phyloP scores from a whole-genome alignment of 1,140 invertebrate species.

The Reticulitermes speratus region DNA sequence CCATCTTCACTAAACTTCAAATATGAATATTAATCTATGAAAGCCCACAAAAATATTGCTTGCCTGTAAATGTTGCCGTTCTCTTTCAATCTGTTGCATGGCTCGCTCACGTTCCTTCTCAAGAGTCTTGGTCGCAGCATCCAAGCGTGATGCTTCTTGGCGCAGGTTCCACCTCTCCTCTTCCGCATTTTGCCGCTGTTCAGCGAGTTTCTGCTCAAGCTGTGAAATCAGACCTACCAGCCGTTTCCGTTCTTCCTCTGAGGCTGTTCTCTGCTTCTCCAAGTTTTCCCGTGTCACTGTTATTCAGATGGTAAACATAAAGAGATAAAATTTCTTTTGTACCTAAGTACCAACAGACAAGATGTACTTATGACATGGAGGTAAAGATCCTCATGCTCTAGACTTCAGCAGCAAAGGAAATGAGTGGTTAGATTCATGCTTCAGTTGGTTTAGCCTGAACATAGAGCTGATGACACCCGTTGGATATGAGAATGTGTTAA shows the following conservation, averaged over 20 bases:
- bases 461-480: too few relatives aligned
- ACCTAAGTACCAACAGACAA: too few relatives aligned
- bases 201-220: slow-evolving; percentile 18
- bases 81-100: not conserved
- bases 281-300: not conserved
- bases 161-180: slow-evolving; percentile 15
- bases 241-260: slow-evolving; percentile 11
- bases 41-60: not conserved
- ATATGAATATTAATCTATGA: too few relatives aligned
- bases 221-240: slow-evolving; percentile 5
- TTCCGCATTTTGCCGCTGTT: not conserved
- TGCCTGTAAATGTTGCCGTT: slow-evolving; percentile 14
- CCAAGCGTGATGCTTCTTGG: slow-evolving; percentile 8
- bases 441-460: too few relatives aligned
- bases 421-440: too few relatives aligned
- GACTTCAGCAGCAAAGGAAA: too few relatives aligned
- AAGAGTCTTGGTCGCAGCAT: slow-evolving; percentile 14
- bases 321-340: too few relatives aligned
- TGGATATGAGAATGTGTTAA: too few relatives aligned
- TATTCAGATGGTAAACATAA: not conserved
- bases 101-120: slow-evolving; percentile 18
- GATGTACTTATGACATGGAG: too few relatives aligned
- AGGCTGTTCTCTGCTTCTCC: not conserved
- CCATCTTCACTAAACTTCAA: too few relatives aligned
- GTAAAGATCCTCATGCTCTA: too few relatives aligned